Evolutionary conservation across 2,113 vertebrate species (phyloP).

Genomic region (Zosterops hypoxanthus): DNA sequence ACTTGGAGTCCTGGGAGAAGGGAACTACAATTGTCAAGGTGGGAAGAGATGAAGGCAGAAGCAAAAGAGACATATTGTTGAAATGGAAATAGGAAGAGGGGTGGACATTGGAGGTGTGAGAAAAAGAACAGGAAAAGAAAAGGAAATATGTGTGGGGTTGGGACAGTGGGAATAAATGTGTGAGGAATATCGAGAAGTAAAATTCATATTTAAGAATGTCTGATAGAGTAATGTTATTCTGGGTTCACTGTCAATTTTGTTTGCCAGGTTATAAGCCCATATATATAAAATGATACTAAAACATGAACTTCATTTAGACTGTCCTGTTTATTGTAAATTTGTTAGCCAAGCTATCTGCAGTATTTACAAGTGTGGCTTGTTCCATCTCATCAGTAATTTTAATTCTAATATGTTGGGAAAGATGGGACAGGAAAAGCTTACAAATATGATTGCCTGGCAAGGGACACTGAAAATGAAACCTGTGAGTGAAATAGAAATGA

Average conservation of each 20-base stretch:
- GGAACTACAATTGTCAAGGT: background rate
- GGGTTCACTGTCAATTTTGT: background rate
- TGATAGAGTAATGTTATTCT: background rate
- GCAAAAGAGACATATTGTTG: background rate
- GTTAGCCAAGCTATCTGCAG: slow-evolving; percentile 11
- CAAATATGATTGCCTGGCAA: no score
- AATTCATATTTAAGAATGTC: background rate
- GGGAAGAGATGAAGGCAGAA: background rate
- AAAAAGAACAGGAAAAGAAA: background rate
- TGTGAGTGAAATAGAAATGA: no score
- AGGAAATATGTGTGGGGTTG: background rate
- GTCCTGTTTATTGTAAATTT: background rate
- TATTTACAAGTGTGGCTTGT: slow-evolving; percentile 19
- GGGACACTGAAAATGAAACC: no score
- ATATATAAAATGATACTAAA: background rate
- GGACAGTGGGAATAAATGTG: background rate
- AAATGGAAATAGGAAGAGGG: background rate
- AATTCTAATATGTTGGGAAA: background rate
- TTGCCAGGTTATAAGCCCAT: background rate
- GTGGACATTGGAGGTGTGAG: background rate
- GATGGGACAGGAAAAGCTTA: no score
- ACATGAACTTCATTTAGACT: background rate
- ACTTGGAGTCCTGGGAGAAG: background rate
- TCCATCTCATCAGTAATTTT: slow-evolving; percentile 12
- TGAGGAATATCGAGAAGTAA: background rate